A percentile compares a stretch with the other conserved stretches of the same genome.
These are phyloP conservation scores for Odontesthes bonariensis DNA, from an alignment of 2,113 vertebrate genomes.

Conservation along the genomic window DNA sequence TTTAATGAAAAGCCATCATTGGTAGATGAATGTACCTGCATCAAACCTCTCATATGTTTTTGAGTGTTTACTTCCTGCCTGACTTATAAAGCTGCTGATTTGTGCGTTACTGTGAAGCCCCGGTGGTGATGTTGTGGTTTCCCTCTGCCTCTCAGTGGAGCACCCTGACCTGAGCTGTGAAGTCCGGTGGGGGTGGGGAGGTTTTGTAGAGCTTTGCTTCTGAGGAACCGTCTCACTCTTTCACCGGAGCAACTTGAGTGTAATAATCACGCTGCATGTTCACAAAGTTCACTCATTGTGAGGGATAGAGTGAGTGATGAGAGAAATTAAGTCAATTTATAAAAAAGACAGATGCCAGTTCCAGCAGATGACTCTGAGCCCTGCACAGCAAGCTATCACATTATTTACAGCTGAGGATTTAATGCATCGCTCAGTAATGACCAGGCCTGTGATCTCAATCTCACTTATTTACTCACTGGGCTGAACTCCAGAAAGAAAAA, in stretches of 20 bases:
- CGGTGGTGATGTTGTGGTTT: slow-evolving; percentile 1
- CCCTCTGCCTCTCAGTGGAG: neutral
- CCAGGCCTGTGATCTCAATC: slow-evolving; percentile 50
- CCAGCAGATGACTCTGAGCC: slow-evolving; percentile 26
- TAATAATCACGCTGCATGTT: slow-evolving; percentile 52
- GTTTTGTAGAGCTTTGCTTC: slow-evolving; percentile 37
- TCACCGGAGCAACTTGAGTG: slow-evolving; percentile 34
- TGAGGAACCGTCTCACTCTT: slow-evolving; percentile 31
- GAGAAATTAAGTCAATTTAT: slow-evolving; percentile 4
- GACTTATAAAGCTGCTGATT: slow-evolving; percentile 43
- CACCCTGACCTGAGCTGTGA: slow-evolving; percentile 5
- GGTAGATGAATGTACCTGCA: too few species aligned
- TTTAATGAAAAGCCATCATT: too few species aligned
- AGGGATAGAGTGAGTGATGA: slow-evolving; percentile 9
- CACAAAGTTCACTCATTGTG: slow-evolving; percentile 21
- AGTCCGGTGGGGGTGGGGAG: neutral
- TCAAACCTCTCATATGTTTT: neutral
- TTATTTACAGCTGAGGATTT: slow-evolving; percentile 63
- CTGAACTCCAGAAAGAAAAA: slow-evolving; percentile 38
- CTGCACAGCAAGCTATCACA: slow-evolving; percentile 42
- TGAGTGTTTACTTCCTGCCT: slow-evolving; percentile 25
- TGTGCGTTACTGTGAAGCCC: slow-evolving; percentile 20
- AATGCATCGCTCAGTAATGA: slow-evolving; percentile 55
- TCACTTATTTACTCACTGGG: slow-evolving; percentile 44
- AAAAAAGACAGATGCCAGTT: slow-evolving; percentile 31